Base-by-base conservation (phyloP, 2,888 invertebrate species). In the Patella pellucida region DNA sequence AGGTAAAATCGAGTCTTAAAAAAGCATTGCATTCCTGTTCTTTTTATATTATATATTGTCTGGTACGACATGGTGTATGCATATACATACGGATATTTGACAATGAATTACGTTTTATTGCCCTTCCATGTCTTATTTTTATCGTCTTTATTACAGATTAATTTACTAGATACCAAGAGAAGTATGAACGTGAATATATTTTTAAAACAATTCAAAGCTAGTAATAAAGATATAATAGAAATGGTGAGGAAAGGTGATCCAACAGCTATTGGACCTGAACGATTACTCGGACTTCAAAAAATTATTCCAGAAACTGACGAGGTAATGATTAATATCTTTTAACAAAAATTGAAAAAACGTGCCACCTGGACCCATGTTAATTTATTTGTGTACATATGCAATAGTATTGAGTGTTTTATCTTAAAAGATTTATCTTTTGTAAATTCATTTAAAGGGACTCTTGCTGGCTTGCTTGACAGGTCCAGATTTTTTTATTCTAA, bases 151-250 rank as follows among this genome's bases (percentile, higher is more conserved):
- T 68, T 78, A 7, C 90, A 95, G 94, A 96, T 98, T 84, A 95
- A 95, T 14, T 93, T 98, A 67, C 92, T 99, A 78, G 98, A 98
- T 89, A 96, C 96, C 70, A 98, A 98, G 92, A 92, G 97, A 86
- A 98, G 97, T 90, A 93, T 99, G 80, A 98, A 98, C 88, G 96
- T 98, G n/a, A 98, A 98, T 91, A 98, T 99, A 86, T 99, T 98
- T 92, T 93, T 99, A 82, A 97, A 97, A 91, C 98, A 98, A 91
- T 98, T 98, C 91, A 93, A 96, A 92, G 95, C 95, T 95, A 95
- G 96, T 76, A 96, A 97, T 90, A 95, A 96, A 83, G 96, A 97
- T 85, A 96, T 99, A 79, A 95, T 98, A 83, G 94, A 95, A 82
- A 92, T 97, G 85, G 95, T 99, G 76, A 93, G 93, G 79, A 94